Conservation (phyloP, 2,113 vertebrate species). For the Tichodroma muraria region DNA sequence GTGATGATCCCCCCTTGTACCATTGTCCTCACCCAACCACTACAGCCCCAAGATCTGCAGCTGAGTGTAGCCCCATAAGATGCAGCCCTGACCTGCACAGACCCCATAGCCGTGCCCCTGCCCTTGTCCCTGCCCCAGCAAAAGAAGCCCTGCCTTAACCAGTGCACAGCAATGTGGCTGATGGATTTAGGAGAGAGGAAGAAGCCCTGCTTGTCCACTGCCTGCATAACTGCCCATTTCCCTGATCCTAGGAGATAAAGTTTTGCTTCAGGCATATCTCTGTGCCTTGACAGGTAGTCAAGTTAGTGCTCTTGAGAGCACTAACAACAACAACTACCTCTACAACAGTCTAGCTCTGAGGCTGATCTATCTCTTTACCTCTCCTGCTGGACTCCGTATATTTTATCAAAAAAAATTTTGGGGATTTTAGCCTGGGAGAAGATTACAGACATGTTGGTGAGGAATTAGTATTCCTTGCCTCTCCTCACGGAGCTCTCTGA, state of each 20-base stretch:
- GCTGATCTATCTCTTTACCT: neutral
- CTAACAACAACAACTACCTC: too few species aligned
- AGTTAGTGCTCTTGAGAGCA: neutral
- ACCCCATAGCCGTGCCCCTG: rapidly evolving
- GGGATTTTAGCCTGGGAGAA: neutral
- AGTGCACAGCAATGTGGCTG: neutral
- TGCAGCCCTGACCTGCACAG: neutral
- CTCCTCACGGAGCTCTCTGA: neutral
- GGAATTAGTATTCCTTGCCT: neutral
- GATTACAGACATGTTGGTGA: neutral
- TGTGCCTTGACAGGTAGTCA: neutral
- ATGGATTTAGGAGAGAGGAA: neutral
- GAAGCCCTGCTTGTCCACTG: neutral
- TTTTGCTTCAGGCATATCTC: neutral
- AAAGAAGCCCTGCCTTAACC: neutral
- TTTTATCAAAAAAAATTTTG: neutral
- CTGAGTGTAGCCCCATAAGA: neutral
- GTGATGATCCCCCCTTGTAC: rapidly evolving
- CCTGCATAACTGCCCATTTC: neutral
- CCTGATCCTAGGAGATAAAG: neutral
- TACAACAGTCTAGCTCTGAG: neutral
- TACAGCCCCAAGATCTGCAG: neutral
- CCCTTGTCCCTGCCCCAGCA: neutral
- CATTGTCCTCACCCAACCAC: neutral
- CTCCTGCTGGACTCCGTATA: neutral